Evolutionary conservation across 1,140 invertebrate species (phyloP).

Genomic region (Formica selysi): DNA sequence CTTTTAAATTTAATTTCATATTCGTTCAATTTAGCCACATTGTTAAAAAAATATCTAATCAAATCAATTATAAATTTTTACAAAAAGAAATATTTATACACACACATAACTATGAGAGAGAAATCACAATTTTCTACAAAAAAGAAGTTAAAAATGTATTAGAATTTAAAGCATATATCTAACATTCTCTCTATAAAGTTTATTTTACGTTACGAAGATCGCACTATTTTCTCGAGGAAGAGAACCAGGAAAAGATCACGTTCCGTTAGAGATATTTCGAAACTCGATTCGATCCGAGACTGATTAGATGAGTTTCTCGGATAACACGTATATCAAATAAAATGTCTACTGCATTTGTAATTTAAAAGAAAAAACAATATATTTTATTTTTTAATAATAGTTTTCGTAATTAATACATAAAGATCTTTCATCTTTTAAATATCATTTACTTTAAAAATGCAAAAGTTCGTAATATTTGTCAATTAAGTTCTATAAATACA

Average conservation of each 20-base stretch:
- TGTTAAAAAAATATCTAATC: neutral
- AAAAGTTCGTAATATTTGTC: neutral
- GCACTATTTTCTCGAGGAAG: neutral
- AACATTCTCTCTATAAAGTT: constrained; percentile 19
- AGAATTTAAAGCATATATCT: neutral
- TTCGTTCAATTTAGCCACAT: neutral
- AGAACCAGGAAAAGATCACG: constrained; percentile 39
- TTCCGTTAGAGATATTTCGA: constrained; percentile 57
- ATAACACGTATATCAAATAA: constrained; percentile 28
- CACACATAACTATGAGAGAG: neutral
- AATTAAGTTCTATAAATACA: neutral
- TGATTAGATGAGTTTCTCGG: constrained; percentile 49
- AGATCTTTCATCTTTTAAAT: neutral
- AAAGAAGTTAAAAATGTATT: neutral
- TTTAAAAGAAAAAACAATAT: constrained; percentile 29
- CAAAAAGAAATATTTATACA: neutral
- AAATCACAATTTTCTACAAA: neutral
- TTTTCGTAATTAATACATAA: neutral
- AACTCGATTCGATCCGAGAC: constrained; percentile 43
- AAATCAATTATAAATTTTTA: neutral
- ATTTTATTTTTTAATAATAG: neutral
- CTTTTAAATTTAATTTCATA: constrained; percentile 11
- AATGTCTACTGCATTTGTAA: constrained; percentile 18
- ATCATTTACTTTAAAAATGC: neutral
- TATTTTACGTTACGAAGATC: constrained; percentile 31